Evolutionary conservation across 2,113 vertebrate genomes (phyloP).

Genomic region (Cynoglossus semilaevis): DNA sequence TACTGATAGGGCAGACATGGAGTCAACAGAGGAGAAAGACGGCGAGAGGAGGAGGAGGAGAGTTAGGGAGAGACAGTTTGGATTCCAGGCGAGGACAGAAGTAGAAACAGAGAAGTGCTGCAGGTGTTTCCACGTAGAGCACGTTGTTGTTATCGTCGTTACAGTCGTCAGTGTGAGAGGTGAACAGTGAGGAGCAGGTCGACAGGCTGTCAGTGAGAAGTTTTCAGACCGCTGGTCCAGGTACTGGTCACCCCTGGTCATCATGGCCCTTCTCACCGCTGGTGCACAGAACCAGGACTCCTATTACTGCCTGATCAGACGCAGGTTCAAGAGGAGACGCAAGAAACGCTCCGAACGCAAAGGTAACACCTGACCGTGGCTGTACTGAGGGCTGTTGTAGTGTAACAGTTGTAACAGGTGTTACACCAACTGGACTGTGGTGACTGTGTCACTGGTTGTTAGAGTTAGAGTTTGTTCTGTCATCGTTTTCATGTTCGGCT

Average conservation of each 20-base stretch:
- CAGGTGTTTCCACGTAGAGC: slow-evolving; percentile 58
- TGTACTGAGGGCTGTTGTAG: no score
- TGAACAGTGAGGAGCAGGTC: slow-evolving; percentile 13
- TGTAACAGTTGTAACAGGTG: no score
- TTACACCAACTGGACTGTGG: slow-evolving; percentile 4
- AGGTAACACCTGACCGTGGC: slow-evolving; percentile 73
- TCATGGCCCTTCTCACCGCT: slow-evolving; percentile 70
- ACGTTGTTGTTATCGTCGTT: background rate
- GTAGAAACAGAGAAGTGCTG: slow-evolving; percentile 59
- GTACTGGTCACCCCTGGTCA: slow-evolving; percentile 5
- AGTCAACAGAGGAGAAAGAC: slow-evolving; percentile 52
- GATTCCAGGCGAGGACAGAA: slow-evolving; percentile 35
- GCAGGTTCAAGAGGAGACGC: slow-evolving; percentile 77
- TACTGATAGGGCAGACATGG: slow-evolving; percentile 63
- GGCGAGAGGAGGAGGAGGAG: slow-evolving; percentile 25
- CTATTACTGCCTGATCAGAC: slow-evolving; percentile 66
- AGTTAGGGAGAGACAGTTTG: slow-evolving; percentile 36
- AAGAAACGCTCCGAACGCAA: slow-evolving; percentile 79
- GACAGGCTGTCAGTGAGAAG: background rate
- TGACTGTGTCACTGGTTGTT: background rate
- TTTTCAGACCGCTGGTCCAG: slow-evolving; percentile 13
- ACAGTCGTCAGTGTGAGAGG: slow-evolving; percentile 9
- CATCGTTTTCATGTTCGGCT: no score
- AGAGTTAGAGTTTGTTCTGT: no score
- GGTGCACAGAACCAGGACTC: slow-evolving; percentile 58